Conservation (phyloP, 2,113 vertebrate species). For the Turnix velox region DNA sequence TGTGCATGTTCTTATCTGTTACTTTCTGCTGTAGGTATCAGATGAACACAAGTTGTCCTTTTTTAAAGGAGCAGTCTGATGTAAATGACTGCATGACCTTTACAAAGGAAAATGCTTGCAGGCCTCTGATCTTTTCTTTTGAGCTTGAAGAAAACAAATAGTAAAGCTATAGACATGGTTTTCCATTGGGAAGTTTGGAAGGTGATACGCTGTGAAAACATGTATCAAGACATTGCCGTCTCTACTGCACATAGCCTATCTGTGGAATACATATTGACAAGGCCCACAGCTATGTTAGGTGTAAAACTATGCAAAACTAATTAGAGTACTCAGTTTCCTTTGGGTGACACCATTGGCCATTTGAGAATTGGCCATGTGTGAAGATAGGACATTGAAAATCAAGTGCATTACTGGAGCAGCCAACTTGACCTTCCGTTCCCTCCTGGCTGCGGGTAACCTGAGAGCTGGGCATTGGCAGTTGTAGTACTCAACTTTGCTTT, state of each 20-base stretch:
- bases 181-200: not conserved
- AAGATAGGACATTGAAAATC: not conserved
- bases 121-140: not conserved
- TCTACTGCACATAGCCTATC: not conserved
- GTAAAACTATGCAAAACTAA: not conserved
- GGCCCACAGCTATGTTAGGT: not conserved
- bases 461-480: not conserved
- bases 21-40: not conserved
- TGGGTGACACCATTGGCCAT: not conserved
- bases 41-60: not conserved
- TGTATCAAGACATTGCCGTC: not conserved
- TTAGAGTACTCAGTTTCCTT: not conserved
- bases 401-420: not conserved
- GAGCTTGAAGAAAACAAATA: not conserved
- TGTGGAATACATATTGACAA: not conserved
- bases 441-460: rapidly evolving
- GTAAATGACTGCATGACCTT: not conserved
- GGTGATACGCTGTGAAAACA: not conserved
- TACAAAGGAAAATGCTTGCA: not conserved
- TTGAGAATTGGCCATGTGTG: not conserved
- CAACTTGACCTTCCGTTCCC: not conserved
- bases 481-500: not conserved
- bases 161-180: not conserved
- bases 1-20: not conserved
- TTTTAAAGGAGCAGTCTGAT: not conserved